Evolutionary conservation across 2,113 vertebrate species (phyloP).

Genomic region (Grantiella picta): DNA sequence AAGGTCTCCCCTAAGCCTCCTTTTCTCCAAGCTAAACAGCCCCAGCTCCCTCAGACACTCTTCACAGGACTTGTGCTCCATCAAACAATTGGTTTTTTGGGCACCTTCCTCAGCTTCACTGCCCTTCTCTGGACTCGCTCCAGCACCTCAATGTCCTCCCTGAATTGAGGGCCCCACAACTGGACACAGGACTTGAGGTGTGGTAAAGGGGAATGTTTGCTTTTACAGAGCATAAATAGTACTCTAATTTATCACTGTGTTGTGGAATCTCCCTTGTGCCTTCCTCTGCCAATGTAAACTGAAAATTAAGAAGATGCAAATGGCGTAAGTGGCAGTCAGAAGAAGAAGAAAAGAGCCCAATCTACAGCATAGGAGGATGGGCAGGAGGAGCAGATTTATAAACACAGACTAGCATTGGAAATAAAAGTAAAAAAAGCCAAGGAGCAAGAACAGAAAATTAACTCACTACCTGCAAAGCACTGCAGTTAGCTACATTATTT

Average conservation of each 20-base stretch:
- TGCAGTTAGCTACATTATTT: not conserved
- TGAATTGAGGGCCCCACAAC: not conserved
- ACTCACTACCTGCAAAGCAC: not conserved
- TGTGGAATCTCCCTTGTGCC: not conserved
- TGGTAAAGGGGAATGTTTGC: rapidly evolving
- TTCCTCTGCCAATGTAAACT: not conserved
- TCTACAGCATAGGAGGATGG: not conserved
- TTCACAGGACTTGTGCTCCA: not conserved
- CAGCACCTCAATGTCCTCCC: not conserved
- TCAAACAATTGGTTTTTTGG: too few species aligned
- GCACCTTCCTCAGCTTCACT: not conserved
- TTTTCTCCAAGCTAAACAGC: not conserved
- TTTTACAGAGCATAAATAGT: not conserved
- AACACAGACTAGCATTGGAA: not conserved
- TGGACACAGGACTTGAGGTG: too few species aligned
- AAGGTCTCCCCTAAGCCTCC: too few species aligned
- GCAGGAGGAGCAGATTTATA: not conserved
- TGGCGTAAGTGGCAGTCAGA: not conserved
- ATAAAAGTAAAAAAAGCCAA: not conserved
- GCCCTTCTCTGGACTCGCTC: not conserved
- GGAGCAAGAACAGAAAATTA: not conserved
- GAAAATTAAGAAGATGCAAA: rapidly evolving
- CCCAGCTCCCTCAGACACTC: not conserved
- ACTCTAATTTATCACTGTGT: not conserved
- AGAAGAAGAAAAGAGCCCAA: not conserved